Percentiles rank a stretch among this genome's conserved stretches.
Conservation (phyloP, 2,888 invertebrate genomes). For the Oeneis ivallda region DNA sequence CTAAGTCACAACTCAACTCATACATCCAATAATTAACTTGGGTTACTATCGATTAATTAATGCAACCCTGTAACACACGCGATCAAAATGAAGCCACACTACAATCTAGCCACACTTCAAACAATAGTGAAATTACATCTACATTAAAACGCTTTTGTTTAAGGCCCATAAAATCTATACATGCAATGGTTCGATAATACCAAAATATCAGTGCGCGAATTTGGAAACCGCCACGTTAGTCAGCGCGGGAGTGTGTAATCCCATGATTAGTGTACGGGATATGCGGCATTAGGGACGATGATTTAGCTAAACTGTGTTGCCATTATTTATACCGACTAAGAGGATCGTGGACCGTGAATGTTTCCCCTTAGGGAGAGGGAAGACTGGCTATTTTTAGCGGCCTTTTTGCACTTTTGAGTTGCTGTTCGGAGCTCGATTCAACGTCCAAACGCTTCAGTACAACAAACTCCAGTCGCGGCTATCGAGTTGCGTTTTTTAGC, state of each 20-base stretch:
- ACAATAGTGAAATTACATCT: neutral
- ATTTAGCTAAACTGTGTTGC: conserved; percentile 22
- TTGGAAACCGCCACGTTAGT: conserved; percentile 36
- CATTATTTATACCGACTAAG: conserved; percentile 3
- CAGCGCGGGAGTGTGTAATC: conserved; percentile 33
- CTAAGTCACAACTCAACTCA: no score
- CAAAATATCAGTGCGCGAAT: conserved; percentile 22
- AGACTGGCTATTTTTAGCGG: no score
- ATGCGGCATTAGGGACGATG: conserved; percentile 25
- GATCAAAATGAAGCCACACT: neutral
- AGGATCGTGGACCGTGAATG: neutral
- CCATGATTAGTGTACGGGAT: conserved; percentile 34
- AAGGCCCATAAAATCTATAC: conserved; percentile 15
- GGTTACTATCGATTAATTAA: neutral
- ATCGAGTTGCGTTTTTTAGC: no score
- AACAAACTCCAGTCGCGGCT: no score
- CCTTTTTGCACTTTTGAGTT: no score
- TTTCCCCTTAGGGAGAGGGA: no score
- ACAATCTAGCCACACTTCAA: neutral
- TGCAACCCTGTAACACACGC: neutral
- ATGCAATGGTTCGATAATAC: conserved; percentile 1
- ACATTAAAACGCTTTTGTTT: conserved; percentile 7
- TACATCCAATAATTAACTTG: neutral
- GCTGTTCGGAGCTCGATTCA: no score
- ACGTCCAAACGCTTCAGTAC: no score